A percentile compares a stretch with the other conserved stretches of the same genome.
These are phyloP conservation scores for Idaea straminata DNA, from an alignment of 2,888 invertebrate genomes.

Conservation along the genomic window DNA sequence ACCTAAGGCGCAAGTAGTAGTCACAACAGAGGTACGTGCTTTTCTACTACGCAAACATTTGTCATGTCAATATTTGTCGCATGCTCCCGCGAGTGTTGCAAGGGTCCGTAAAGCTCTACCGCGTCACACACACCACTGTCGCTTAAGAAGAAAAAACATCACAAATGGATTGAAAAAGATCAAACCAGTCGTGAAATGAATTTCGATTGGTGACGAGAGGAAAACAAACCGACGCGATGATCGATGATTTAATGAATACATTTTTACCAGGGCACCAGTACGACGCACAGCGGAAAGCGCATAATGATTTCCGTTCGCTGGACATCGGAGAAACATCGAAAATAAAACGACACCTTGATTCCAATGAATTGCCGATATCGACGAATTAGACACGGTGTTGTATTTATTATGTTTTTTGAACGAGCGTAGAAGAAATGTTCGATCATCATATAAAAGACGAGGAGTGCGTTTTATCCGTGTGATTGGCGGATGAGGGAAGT, in stretches of 20 bases:
- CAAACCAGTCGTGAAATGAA: slow-evolving; percentile 35
- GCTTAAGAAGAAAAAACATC: not conserved
- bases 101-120: slow-evolving; percentile 31
- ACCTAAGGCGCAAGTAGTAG: slow-evolving; percentile 56
- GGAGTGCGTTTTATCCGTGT: slow-evolving; percentile 35
- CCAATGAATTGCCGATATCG: slow-evolving; percentile 32
- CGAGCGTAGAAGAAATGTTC: slow-evolving; percentile 17
- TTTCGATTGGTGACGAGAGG: slow-evolving; percentile 41
- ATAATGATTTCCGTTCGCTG: slow-evolving; percentile 74
- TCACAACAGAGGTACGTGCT: slow-evolving; percentile 61
- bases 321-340: slow-evolving; percentile 64
- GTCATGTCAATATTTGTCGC: slow-evolving; percentile 69
- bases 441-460: slow-evolving; percentile 23
- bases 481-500: slow-evolving; percentile 61
- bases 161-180: not conserved
- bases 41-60: slow-evolving; percentile 68
- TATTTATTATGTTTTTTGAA: slow-evolving; percentile 8
- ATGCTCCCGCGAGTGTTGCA: slow-evolving; percentile 57
- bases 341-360: slow-evolving; percentile 54
- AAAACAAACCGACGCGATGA: slow-evolving; percentile 44
- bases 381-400: slow-evolving; percentile 27
- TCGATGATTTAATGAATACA: slow-evolving; percentile 73
- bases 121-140: not conserved
- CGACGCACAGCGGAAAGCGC: slow-evolving; percentile 69
- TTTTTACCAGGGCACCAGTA: slow-evolving; percentile 67